Conservation (phyloP, 2,888 invertebrate species). For the Meiosimyza platycephala region DNA sequence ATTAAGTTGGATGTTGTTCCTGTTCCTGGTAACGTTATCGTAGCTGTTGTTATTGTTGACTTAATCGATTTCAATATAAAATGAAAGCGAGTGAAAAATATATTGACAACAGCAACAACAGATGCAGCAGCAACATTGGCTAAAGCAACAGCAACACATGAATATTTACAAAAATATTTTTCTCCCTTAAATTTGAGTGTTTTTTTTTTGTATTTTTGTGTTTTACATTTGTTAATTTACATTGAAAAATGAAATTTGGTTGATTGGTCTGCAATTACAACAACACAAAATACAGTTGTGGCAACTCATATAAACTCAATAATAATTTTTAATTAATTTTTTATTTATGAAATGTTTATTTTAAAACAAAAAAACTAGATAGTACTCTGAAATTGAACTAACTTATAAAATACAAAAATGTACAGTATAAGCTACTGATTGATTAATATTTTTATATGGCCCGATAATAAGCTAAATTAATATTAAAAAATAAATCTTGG, state of each 20-base stretch:
- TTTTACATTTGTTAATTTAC: constrained; percentile 51
- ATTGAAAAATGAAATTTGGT: constrained; percentile 52
- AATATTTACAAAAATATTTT: constrained; percentile 7
- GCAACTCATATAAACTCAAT: too few species aligned
- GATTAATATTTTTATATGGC: too few species aligned
- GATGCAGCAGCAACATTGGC: not conserved
- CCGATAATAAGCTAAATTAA: too few species aligned
- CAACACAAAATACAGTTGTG: not conserved
- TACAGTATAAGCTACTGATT: too few species aligned
- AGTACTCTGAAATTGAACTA: too few species aligned
- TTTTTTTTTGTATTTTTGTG: not conserved
- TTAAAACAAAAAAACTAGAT: too few species aligned
- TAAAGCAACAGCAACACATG: constrained; percentile 15
- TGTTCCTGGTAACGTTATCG: not conserved
- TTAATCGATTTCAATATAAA: constrained; percentile 61
- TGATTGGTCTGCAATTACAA: constrained; percentile 23
- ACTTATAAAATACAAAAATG: too few species aligned
- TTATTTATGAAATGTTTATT: too few species aligned
- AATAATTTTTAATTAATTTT: too few species aligned
- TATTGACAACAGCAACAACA: constrained; percentile 5
- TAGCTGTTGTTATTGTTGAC: constrained; percentile 39
- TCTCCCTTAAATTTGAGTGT: not conserved
- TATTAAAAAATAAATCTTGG: too few species aligned
- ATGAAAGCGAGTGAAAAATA: constrained; percentile 42
- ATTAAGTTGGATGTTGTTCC: constrained; percentile 41